These are phyloP conservation scores for Menura novaehollandiae DNA, from an alignment of 2,113 vertebrate genomes.

Conservation along the genomic window DNA sequence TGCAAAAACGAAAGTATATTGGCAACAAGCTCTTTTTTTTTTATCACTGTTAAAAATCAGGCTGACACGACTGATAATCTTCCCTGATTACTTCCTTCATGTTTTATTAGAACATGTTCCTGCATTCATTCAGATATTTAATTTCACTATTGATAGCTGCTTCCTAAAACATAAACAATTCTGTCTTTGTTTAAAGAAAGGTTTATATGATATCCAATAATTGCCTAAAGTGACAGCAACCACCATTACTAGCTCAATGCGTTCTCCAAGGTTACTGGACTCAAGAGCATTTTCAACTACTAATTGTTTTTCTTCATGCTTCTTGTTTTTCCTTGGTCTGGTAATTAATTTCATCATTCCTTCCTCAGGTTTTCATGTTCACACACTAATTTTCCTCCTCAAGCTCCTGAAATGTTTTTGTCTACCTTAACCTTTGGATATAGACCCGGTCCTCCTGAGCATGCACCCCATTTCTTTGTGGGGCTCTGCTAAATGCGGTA, in stretches of 20 bases:
- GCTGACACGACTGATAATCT: neutral
- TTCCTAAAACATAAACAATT: conserved; percentile 32
- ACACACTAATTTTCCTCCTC: conserved; percentile 21
- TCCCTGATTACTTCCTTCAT: conserved; percentile 23
- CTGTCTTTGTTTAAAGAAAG: neutral
- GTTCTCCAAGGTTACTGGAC: neutral
- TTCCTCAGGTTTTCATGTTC: conserved; percentile 18
- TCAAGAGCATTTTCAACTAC: conserved; percentile 2
- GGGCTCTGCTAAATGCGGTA: neutral
- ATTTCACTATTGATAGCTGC: conserved; percentile 38
- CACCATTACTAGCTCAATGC: neutral
- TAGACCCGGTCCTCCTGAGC: neutral
- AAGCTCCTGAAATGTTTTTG: neutral
- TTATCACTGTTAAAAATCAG: conserved; percentile 9
- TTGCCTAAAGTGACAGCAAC: neutral
- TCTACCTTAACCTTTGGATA: neutral
- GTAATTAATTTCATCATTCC: conserved; percentile 35
- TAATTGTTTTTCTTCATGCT: conserved; percentile 43
- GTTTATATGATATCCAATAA: conserved; percentile 3
- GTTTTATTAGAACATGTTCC: conserved; percentile 32
- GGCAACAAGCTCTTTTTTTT: neutral
- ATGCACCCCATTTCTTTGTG: neutral
- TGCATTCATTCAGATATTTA: conserved; percentile 51
- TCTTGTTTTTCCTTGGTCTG: conserved; percentile 4
- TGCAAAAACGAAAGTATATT: neutral